These are phyloP conservation scores for Neoaliturus tenellus DNA, from an alignment of 2,888 invertebrate genomes.

Conservation along the genomic window DNA sequence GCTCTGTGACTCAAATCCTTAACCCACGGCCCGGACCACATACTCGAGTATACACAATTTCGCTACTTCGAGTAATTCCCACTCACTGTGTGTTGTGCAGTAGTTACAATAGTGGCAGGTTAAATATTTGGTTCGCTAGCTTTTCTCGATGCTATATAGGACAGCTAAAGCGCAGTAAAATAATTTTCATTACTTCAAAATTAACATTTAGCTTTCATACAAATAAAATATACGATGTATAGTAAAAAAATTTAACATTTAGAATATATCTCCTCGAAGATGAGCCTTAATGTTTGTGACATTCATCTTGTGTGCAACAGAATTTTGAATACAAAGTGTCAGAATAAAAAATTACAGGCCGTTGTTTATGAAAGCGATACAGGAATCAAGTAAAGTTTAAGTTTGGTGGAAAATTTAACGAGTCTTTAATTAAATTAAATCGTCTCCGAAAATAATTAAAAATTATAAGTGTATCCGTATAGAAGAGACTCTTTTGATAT, in stretches of 20 bases:
- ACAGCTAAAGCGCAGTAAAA: slow-evolving; percentile 11
- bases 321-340: neutral
- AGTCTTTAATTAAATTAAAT: slow-evolving; percentile 8
- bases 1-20: neutral
- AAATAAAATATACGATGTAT: neutral
- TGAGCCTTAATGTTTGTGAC: neutral
- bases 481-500: slow-evolving; percentile 40
- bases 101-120: slow-evolving; percentile 17
- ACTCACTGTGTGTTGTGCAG: slow-evolving; percentile 4
- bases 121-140: neutral
- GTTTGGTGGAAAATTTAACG: neutral
- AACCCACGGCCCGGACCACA: neutral
- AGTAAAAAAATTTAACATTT: neutral
- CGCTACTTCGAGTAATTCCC: neutral
- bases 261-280: neutral
- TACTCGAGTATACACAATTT: neutral
- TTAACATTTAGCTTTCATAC: neutral
- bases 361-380: neutral
- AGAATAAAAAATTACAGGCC: neutral
- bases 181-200: neutral
- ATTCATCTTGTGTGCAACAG: neutral
- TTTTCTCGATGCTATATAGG: neutral
- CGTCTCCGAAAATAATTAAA: neutral
- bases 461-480: slow-evolving; percentile 6
- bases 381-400: neutral